phyloP scores from a whole-genome alignment of 1,140 invertebrate genomes.

The Drosophila mauritiana region DNA sequence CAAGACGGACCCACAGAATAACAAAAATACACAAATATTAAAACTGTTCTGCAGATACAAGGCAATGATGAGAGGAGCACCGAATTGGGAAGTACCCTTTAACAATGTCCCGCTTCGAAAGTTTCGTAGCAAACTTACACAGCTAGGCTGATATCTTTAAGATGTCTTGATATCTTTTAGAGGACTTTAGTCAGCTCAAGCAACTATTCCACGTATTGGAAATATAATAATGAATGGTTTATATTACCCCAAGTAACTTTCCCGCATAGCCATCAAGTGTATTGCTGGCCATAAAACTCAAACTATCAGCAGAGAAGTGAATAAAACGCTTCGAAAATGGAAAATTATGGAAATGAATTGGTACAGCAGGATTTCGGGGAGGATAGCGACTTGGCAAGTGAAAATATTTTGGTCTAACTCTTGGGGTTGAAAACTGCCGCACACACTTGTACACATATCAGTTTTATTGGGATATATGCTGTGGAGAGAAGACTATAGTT shows the following conservation, averaged over 20 bases:
- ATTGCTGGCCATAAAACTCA: constrained; percentile 12
- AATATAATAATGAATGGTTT: too few relatives aligned
- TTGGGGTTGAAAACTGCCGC: not conserved
- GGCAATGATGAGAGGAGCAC: not conserved
- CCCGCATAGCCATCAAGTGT: constrained; percentile 4
- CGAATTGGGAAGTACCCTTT: not conserved
- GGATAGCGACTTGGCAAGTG: not conserved
- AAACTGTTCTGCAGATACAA: constrained; percentile 15
- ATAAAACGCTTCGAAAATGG: constrained; percentile 40
- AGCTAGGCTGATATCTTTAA: too few relatives aligned
- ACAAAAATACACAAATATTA: constrained; percentile 17
- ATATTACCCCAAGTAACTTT: too few relatives aligned
- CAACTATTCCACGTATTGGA: too few relatives aligned
- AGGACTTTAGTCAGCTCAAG: too few relatives aligned
- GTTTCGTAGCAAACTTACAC: too few relatives aligned
- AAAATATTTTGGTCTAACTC: not conserved
- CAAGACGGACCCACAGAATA: constrained; percentile 6
- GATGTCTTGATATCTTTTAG: too few relatives aligned
- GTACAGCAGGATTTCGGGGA: not conserved
- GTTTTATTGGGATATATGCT: too few relatives aligned
- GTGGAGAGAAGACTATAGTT: too few relatives aligned
- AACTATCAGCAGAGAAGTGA: constrained; percentile 22
- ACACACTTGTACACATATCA: not conserved
- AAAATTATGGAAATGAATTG: constrained; percentile 50
- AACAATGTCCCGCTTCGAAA: too few relatives aligned